Percentiles rank a stretch among this genome's conserved stretches.
phyloP scores from a whole-genome alignment of 1,140 invertebrate species.

The Scylla paramamosain region DNA sequence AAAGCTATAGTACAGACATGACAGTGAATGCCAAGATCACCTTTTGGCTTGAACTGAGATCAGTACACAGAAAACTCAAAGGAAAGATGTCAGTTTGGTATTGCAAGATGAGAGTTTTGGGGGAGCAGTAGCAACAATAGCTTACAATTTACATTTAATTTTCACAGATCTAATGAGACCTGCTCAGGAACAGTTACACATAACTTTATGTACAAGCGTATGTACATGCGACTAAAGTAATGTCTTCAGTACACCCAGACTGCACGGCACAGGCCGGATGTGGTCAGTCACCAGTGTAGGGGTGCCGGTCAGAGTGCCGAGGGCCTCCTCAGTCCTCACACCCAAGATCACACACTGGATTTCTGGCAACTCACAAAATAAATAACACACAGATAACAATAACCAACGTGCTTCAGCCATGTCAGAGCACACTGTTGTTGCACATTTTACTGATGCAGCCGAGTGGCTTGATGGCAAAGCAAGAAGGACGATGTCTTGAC shows the following conservation, averaged over 20 bases:
- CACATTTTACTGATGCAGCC: not conserved
- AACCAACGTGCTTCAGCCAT: not conserved
- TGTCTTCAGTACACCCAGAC: conserved; percentile 9
- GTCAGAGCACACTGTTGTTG: not conserved
- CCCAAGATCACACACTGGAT: not conserved
- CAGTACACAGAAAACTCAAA: too few relatives aligned
- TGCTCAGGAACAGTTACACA: conserved; percentile 1
- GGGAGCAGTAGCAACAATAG: not conserved
- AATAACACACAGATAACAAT: not conserved
- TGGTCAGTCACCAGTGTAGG: not conserved
- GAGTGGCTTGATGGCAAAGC: not conserved
- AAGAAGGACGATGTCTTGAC: not conserved
- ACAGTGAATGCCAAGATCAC: too few relatives aligned
- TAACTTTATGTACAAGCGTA: not conserved
- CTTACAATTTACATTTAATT: not conserved
- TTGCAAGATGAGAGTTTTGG: not conserved
- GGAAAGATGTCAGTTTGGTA: too few relatives aligned
- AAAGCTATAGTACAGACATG: too few relatives aligned
- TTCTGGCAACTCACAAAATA: not conserved
- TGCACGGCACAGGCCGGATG: not conserved
- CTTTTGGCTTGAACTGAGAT: too few relatives aligned
- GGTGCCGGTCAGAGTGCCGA: not conserved
- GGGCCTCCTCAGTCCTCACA: too few relatives aligned
- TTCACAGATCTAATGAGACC: not conserved
- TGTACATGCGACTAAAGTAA: not conserved